Conservation (phyloP, 2,113 vertebrate genomes). For the Colinus virginianus region DNA sequence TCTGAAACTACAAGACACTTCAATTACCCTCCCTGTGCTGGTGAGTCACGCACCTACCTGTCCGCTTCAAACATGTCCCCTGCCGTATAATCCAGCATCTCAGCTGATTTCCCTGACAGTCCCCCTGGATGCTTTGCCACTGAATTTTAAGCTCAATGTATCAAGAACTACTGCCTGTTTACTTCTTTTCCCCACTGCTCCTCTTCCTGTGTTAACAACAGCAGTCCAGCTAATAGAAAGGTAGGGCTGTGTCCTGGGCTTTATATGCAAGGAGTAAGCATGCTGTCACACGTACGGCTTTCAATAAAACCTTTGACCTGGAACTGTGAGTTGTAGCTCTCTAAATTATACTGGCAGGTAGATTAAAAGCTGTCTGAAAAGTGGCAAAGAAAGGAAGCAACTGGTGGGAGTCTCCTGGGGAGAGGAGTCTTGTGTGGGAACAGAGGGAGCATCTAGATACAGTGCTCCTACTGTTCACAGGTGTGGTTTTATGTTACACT, state of each 20-base stretch:
- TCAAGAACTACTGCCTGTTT: background rate
- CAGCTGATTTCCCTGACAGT: background rate
- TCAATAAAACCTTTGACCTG: slow-evolving; percentile 21
- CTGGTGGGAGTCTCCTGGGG: background rate
- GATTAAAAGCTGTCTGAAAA: slow-evolving; percentile 28
- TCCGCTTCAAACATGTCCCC: background rate
- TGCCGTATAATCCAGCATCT: background rate
- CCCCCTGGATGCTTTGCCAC: background rate
- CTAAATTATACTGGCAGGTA: slow-evolving; percentile 34
- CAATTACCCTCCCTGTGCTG: background rate
- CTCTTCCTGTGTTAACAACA: background rate
- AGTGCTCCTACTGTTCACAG: background rate
- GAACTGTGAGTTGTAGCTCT: background rate
- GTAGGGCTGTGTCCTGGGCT: background rate
- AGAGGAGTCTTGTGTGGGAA: background rate
- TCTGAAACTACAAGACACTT: slow-evolving; percentile 6
- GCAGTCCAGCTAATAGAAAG: background rate
- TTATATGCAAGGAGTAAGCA: background rate
- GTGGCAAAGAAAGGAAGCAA: background rate
- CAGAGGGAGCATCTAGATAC: background rate
- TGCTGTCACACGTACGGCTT: background rate
- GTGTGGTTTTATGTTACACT: background rate
- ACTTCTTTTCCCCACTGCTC: background rate
- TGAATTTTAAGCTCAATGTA: slow-evolving; percentile 8
- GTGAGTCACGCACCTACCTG: slow-evolving; percentile 17